phyloP scores from a whole-genome alignment of 2,113 vertebrate species.

The Apodemus speciosus region DNA sequence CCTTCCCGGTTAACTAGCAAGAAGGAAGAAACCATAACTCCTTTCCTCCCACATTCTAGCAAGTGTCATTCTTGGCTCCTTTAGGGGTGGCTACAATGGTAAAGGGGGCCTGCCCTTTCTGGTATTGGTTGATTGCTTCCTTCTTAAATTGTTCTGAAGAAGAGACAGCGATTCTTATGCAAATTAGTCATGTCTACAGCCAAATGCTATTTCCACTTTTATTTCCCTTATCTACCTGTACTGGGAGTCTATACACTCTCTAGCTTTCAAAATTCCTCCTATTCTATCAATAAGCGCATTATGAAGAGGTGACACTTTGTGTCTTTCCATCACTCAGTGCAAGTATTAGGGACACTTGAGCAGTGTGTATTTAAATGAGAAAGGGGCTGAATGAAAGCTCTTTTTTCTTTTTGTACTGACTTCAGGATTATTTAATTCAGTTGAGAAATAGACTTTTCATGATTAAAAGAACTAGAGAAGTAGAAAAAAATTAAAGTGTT shows the following conservation, averaged over 20 bases:
- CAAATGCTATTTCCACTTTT: slow-evolving; percentile 18
- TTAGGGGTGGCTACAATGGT: neutral
- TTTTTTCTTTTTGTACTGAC: neutral
- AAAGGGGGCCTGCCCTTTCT: neutral
- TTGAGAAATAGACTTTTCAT: slow-evolving; percentile 53
- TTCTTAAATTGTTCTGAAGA: neutral
- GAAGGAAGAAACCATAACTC: neutral
- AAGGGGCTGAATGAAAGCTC: slow-evolving; percentile 44
- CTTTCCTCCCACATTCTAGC: neutral
- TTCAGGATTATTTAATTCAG: slow-evolving; percentile 44
- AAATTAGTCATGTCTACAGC: slow-evolving; percentile 5
- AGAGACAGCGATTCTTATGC: neutral
- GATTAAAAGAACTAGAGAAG: slow-evolving; percentile 45
- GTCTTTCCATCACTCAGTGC: neutral
- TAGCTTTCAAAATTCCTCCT: neutral
- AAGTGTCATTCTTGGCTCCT: neutral
- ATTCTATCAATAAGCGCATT: neutral
- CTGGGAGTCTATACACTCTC: neutral
- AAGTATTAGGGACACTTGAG: neutral
- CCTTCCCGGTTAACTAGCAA: neutral
- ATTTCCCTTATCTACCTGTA: slow-evolving; percentile 6
- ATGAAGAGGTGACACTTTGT: neutral
- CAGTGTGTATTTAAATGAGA: neutral
- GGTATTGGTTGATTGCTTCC: neutral
- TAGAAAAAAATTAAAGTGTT: slow-evolving; percentile 18